A percentile compares a stretch with the other conserved stretches of the same genome.
These are phyloP conservation scores for Drosophila rellima DNA, from an alignment of 2,888 invertebrate genomes.

Conservation along the genomic window DNA sequence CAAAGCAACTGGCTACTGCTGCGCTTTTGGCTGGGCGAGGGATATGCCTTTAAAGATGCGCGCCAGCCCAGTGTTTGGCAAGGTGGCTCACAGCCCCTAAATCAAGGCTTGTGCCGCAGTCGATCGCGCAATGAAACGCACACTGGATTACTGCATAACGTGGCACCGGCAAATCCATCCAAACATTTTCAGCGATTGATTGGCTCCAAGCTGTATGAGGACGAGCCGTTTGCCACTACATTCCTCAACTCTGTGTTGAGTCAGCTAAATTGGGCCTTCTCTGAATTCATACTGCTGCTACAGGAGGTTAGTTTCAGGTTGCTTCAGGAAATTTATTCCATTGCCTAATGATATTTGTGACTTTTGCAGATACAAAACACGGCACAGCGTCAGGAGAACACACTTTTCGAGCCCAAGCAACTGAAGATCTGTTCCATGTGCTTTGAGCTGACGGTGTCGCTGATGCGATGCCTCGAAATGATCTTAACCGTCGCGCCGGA, in stretches of 20 bases:
- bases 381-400: constrained; percentile 86
- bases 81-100: constrained; percentile 84
- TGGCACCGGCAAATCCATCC: constrained; percentile 85
- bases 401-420: constrained; percentile 91
- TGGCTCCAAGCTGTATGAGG: constrained; percentile 87
- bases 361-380: constrained; percentile 88
- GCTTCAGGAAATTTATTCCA: no score
- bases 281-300: constrained; percentile 93
- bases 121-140: constrained; percentile 85
- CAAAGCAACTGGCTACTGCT: constrained; percentile 94
- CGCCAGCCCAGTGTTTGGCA: constrained; percentile 87
- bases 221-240: constrained; percentile 89
- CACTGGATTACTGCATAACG: constrained; percentile 85
- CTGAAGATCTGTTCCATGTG: constrained; percentile 94
- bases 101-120: constrained; percentile 83
- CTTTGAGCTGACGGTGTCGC: constrained; percentile 92
- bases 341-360: not conserved
- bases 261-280: constrained; percentile 95
- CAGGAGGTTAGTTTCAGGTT: constrained; percentile 88
- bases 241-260: constrained; percentile 92
- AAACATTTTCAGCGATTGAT: constrained; percentile 87
- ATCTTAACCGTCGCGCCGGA: constrained; percentile 89
- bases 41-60: constrained; percentile 91
- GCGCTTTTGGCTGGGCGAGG: constrained; percentile 93
- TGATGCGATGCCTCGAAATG: constrained; percentile 93